Evolutionary conservation across 2,113 vertebrate species (phyloP).

Genomic region (Lynx canadensis): DNA sequence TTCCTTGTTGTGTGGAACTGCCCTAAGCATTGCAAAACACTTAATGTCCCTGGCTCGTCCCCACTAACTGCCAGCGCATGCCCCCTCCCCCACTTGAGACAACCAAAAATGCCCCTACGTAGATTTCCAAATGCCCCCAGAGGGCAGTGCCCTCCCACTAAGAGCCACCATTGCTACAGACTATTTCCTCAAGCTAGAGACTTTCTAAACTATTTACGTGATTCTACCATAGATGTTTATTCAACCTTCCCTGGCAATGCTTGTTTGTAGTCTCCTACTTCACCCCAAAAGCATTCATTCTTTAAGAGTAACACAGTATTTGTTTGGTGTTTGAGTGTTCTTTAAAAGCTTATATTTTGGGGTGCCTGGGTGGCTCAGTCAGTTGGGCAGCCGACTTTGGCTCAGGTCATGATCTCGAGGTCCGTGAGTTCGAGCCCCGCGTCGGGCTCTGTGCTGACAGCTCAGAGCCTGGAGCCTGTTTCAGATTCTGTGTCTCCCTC

Average conservation of each 20-base stretch:
- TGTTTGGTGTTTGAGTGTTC: neutral
- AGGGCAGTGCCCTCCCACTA: neutral
- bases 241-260: constrained; percentile 39
- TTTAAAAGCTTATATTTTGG: neutral
- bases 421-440: too few species aligned
- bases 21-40: constrained; percentile 24
- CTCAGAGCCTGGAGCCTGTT: too few species aligned
- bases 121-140: constrained; percentile 13
- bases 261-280: constrained; percentile 38
- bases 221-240: constrained; percentile 21
- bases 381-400: too few species aligned
- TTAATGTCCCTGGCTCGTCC: neutral
- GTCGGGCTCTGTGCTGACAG: too few species aligned
- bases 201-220: constrained; percentile 21
- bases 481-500: too few species aligned
- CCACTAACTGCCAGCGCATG: neutral
- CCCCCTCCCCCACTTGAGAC: neutral
- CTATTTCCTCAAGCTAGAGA: neutral
- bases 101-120: constrained; percentile 3
- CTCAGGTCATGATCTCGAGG: too few species aligned
- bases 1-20: neutral
- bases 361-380: too few species aligned
- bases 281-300: neutral
- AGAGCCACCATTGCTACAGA: neutral
- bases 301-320: constrained; percentile 52